Percentiles rank a stretch among this genome's conserved stretches.
Conservation (phyloP, 1,140 invertebrate genomes). For the Hylyphantes graminicola region DNA sequence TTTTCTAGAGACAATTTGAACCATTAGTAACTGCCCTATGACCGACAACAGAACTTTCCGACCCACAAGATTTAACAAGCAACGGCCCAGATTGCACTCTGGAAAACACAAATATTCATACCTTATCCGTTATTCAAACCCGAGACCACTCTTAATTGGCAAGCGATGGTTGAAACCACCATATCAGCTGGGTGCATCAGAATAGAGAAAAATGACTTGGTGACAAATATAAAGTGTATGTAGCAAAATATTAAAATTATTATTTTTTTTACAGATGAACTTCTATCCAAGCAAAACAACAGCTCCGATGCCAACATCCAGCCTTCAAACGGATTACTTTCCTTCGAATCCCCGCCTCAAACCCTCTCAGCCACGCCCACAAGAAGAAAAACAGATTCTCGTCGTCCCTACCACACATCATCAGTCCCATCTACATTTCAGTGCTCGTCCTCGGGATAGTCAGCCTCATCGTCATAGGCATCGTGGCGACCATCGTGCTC, state of each 20-base stretch:
- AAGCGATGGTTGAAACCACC: no score
- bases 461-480: constrained; percentile 36
- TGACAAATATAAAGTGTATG: no score
- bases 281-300: background rate
- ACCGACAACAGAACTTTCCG: no score
- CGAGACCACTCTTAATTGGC: no score
- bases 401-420: constrained; percentile 30
- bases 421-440: constrained; percentile 48
- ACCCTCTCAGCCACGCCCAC: background rate
- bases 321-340: constrained; percentile 8
- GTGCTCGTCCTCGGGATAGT: constrained; percentile 34
- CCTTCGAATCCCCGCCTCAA: background rate
- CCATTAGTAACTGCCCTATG: no score
- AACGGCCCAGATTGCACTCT: no score
- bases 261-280: background rate
- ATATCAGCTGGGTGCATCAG: no score
- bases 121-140: no score
- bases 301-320: background rate
- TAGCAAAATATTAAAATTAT: background rate
- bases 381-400: constrained; percentile 11
- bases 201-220: no score
- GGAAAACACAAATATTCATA: no score
- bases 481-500: constrained; percentile 29
- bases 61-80: no score
- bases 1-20: no score